Percentiles rank a stretch among this genome's conserved stretches.
phyloP scores from a whole-genome alignment of 2,888 invertebrate genomes.

The Athrips mouffetella region DNA sequence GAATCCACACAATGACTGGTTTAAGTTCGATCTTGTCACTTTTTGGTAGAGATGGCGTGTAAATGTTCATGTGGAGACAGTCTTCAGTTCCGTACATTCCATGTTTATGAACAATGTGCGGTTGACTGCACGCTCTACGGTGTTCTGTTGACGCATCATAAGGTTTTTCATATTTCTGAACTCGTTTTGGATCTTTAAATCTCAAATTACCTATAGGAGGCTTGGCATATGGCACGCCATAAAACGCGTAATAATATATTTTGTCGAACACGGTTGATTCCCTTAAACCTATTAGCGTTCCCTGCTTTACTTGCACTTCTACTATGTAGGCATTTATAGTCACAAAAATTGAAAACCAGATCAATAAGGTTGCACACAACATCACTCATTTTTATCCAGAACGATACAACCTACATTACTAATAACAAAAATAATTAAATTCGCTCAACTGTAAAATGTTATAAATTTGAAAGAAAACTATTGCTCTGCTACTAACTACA shows the following conservation, averaged over 20 bases:
- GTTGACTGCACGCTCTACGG: conserved; percentile 80
- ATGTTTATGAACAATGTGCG: conserved; percentile 63
- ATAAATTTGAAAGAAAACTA: conserved; percentile 24
- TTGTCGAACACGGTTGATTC: conserved; percentile 46
- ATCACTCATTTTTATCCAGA: conserved; percentile 20
- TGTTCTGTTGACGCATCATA: conserved; percentile 77
- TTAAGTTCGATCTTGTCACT: conserved; percentile 28
- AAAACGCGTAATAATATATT: conserved; percentile 55
- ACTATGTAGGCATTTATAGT: conserved; percentile 32
- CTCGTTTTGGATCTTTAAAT: conserved; percentile 56
- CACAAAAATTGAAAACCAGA: conserved; percentile 31
- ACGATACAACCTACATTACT: neutral
- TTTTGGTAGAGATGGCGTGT: conserved; percentile 71
- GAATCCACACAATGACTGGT: conserved; percentile 63
- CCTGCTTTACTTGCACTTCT: conserved; percentile 51
- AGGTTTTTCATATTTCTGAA: conserved; percentile 65
- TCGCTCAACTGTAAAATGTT: conserved; percentile 39
- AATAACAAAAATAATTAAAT: conserved; percentile 27
- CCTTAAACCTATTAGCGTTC: conserved; percentile 45
- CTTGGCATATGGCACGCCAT: conserved; percentile 62
- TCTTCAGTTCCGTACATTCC: conserved; percentile 72
- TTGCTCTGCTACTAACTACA: too few relatives aligned
- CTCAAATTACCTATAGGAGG: conserved; percentile 52
- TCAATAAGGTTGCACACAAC: conserved; percentile 26
- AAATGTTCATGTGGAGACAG: conserved; percentile 84